Conservation (phyloP, 2,888 invertebrate species). For the Tipula vernalis region DNA sequence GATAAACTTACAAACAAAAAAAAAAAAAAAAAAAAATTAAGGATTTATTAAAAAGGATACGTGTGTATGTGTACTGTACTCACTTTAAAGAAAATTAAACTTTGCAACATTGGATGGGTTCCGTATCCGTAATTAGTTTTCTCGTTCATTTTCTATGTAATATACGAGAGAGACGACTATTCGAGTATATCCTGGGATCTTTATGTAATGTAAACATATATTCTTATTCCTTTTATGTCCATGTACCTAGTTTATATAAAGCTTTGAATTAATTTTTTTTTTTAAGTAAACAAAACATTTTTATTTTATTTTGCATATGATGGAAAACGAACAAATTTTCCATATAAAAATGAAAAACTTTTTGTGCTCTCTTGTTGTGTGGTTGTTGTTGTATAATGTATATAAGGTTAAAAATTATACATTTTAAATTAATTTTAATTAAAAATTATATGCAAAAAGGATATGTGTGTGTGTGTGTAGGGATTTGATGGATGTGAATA, state of each 20-base stretch:
- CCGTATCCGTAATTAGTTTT: neutral
- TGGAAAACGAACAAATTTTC: neutral
- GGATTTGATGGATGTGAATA: neutral
- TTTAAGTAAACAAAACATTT: neutral
- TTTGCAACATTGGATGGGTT: neutral
- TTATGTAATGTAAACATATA: neutral
- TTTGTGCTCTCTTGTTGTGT: neutral
- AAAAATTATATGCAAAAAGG: neutral
- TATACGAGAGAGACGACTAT: neutral
- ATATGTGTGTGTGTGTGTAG: neutral
- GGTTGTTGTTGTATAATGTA: neutral
- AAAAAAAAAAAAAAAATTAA: neutral
- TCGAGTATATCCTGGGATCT: neutral
- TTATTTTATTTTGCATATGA: neutral
- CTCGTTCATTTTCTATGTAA: neutral
- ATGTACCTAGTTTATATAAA: neutral
- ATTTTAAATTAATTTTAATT: constrained; percentile 4
- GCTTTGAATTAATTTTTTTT: neutral
- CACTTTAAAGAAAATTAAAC: neutral
- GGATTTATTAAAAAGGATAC: neutral
- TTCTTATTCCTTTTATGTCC: neutral
- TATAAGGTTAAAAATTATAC: neutral
- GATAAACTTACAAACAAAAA: neutral
- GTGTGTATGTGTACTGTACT: neutral
- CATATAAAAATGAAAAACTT: neutral